Evolutionary conservation across 2,113 vertebrate species (phyloP), one percentile per base, ranked within the genome.

Genomic region (Ascaphus truei): DNA sequence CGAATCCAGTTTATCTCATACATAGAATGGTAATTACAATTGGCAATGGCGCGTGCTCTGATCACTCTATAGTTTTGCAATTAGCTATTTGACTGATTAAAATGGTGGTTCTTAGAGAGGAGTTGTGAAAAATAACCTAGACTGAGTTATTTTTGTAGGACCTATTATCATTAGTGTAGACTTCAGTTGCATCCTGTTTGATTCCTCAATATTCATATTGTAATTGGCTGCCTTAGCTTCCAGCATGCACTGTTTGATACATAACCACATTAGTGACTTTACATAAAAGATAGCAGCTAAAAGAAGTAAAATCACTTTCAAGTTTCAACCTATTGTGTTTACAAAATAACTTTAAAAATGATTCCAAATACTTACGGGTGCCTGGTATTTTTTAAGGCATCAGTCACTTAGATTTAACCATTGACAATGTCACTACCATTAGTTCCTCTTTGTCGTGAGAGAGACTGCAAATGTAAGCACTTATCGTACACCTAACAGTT

Each of bases 1-100:
- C 79, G 80, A 85, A 88, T 86, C 77, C 72, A 80, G 79, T 89
- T 89, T 86, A 83, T 86, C 77, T 86, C 76, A 71, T 64, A 81
- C 77, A 80, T 77, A 79, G 72, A 84, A 85, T 77, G 79, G 84
- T 88, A 89, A 88, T 88, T 88, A 74, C 75, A 68, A n/a, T 84
- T 85, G 83, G 78, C 83, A 85, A 62, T 83, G 75, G 68, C 65
- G 43, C 80, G 84, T 74, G 29, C 63, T 84, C 74, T 78, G 75
- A 83, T 84, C 80, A 77, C 34, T 82, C 72, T 72, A 69, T 75
- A 71, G 77, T 72, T 81, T 62, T 73, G 66, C 83, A 90, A 89
- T 86, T 90, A 88, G 75, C 62, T 71, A 73, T 76, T 71, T 73
- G 72, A 71, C 23, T 31, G 71, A 77, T 76, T 81, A 74, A 76